These are phyloP conservation scores for Lophochroa leadbeateri DNA, from an alignment of 2,113 vertebrate genomes.

Conservation along the genomic window DNA sequence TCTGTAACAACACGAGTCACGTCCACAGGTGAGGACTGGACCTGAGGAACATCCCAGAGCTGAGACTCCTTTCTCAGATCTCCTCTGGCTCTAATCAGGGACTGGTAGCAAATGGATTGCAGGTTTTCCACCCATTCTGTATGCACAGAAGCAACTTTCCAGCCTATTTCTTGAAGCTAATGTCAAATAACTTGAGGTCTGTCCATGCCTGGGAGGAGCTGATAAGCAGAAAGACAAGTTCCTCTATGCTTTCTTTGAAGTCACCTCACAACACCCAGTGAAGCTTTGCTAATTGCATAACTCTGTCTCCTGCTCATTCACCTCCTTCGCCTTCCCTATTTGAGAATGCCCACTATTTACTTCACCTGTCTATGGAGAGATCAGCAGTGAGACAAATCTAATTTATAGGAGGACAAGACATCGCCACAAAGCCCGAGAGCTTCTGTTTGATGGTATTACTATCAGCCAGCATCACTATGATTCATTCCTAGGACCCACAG, in stretches of 20 bases:
- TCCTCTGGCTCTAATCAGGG: background rate
- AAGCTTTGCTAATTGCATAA: background rate
- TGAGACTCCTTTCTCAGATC: background rate
- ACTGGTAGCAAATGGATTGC: background rate
- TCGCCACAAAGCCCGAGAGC: background rate
- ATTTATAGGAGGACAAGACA: background rate
- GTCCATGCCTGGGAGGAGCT: background rate
- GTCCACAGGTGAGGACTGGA: background rate
- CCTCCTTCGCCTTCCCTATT: background rate
- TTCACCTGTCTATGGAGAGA: background rate
- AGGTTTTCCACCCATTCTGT: background rate
- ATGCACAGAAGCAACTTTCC: background rate
- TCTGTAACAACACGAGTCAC: fast-evolving
- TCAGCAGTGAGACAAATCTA: background rate
- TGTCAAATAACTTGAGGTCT: background rate
- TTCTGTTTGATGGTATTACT: background rate
- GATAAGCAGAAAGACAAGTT: background rate
- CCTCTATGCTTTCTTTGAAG: background rate
- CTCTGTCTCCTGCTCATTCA: background rate
- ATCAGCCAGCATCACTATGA: background rate
- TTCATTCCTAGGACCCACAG: background rate
- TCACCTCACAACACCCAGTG: background rate
- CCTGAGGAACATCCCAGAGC: background rate
- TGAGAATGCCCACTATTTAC: background rate
- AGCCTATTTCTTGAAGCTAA: background rate